Conservation (phyloP, 2,797 vertebrate genomes). For the Aythya fuligula region DNA sequence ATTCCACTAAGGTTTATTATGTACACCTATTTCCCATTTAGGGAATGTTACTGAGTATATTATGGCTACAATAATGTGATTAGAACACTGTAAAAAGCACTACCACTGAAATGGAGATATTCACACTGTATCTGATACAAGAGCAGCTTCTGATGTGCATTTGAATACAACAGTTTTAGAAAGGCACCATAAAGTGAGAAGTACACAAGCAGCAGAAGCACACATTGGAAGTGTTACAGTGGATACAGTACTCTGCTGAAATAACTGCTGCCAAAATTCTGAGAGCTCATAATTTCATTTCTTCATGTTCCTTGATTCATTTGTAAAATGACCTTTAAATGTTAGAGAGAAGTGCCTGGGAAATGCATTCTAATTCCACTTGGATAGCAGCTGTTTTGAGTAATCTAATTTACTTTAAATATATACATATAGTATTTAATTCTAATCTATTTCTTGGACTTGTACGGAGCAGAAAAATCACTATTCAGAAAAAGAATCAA, state of each 20-base stretch:
- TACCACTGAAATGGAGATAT: neutral
- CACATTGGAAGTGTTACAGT: neutral
- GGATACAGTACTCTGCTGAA: neutral
- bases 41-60: neutral
- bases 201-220: neutral
- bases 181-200: neutral
- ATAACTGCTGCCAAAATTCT: neutral
- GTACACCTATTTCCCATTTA: neutral
- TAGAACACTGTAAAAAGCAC: neutral
- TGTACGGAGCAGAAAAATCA: neutral
- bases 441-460: neutral
- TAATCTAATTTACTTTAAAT: neutral
- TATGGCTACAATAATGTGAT: neutral
- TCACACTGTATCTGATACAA: neutral
- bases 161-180: neutral
- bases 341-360: neutral
- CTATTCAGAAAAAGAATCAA: constrained; percentile 7
- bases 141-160: neutral
- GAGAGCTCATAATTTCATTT: neutral
- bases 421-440: neutral
- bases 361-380: neutral
- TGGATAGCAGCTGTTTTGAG: neutral
- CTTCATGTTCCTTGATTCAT: neutral
- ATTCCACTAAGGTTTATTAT: neutral
- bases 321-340: constrained; percentile 50